Evolutionary conservation across 1,140 invertebrate genomes (phyloP).

Genomic region (Atopsyche davidsoni): DNA sequence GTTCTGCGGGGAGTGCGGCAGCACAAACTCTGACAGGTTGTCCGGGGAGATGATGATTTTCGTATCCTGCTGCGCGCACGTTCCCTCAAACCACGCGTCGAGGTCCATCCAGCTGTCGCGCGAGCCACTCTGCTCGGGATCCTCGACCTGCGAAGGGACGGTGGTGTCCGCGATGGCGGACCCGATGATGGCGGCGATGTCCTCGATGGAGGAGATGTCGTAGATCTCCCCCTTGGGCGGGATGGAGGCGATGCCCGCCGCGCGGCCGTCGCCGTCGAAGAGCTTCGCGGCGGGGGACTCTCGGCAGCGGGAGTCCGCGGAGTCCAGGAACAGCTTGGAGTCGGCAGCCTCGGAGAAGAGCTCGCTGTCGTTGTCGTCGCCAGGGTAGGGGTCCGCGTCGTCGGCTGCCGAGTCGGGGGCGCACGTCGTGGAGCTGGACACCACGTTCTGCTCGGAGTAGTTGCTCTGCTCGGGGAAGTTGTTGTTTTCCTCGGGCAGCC

Average conservation of each 20-base stretch:
- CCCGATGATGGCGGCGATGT: conserved; percentile 81
- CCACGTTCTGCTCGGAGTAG: conserved; percentile 58
- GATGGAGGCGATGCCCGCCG: conserved; percentile 40
- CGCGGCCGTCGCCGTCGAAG: conserved; percentile 36
- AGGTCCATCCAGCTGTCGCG: conserved; percentile 75
- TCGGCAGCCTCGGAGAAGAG: conserved; percentile 53
- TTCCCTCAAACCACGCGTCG: conserved; percentile 75
- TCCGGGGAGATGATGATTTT: conserved; percentile 57
- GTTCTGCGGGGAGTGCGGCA: conserved; percentile 57
- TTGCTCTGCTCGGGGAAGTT: conserved; percentile 56
- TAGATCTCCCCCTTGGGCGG: conserved; percentile 49
- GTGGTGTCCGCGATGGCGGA: conserved; percentile 86
- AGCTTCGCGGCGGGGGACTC: conserved; percentile 43
- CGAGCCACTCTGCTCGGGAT: conserved; percentile 59
- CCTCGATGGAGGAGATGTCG: conserved; percentile 71
- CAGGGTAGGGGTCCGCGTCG: conserved; percentile 43
- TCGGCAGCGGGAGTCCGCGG: conserved; percentile 37
- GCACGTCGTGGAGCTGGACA: conserved; percentile 62
- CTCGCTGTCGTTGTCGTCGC: conserved; percentile 52
- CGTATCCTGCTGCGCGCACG: conserved; percentile 57
- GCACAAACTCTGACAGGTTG: conserved; percentile 59
- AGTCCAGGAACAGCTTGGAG: conserved; percentile 40
- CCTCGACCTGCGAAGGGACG: conserved; percentile 61
- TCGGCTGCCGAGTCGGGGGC: conserved; percentile 49
- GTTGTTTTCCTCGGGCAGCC: conserved; percentile 61